Percentiles rank a stretch among this genome's conserved stretches.
These are phyloP conservation scores for Meta bourneti DNA, from an alignment of 2,888 invertebrate species.

Conservation along the genomic window DNA sequence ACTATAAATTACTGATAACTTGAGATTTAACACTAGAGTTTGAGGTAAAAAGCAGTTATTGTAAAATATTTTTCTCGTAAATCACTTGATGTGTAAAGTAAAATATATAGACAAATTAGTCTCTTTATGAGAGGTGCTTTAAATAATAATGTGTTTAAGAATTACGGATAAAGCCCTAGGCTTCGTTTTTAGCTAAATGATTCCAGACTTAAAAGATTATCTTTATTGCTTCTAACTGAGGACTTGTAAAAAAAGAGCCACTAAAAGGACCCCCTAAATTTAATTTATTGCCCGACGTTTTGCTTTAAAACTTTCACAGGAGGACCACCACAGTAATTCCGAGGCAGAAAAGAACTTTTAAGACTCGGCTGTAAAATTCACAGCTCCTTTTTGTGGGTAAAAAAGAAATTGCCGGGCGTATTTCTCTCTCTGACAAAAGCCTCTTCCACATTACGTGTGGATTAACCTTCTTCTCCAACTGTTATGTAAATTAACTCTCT, in stretches of 20 bases:
- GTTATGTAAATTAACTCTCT: background rate
- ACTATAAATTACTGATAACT: too few relatives aligned
- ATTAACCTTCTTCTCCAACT: background rate
- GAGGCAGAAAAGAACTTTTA: too few relatives aligned
- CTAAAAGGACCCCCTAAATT: background rate
- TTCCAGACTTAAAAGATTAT: background rate
- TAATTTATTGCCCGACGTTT: background rate
- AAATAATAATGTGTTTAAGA: too few relatives aligned
- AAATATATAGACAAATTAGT: too few relatives aligned
- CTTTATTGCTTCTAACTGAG: background rate
- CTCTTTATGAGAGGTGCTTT: too few relatives aligned
- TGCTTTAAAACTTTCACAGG: background rate
- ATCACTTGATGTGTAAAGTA: too few relatives aligned
- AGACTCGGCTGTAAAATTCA: background rate
- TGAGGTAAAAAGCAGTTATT: too few relatives aligned
- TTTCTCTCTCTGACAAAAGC: background rate
- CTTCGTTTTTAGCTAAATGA: background rate
- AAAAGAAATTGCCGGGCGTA: background rate
- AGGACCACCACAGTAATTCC: background rate
- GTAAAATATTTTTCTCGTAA: too few relatives aligned
- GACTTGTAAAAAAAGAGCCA: background rate
- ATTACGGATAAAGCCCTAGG: background rate
- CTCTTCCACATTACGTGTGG: background rate
- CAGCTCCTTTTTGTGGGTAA: background rate
- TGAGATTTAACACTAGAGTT: too few relatives aligned